phyloP scores from a whole-genome alignment of 2,113 vertebrate species.

The Cnemophilus loriae region DNA sequence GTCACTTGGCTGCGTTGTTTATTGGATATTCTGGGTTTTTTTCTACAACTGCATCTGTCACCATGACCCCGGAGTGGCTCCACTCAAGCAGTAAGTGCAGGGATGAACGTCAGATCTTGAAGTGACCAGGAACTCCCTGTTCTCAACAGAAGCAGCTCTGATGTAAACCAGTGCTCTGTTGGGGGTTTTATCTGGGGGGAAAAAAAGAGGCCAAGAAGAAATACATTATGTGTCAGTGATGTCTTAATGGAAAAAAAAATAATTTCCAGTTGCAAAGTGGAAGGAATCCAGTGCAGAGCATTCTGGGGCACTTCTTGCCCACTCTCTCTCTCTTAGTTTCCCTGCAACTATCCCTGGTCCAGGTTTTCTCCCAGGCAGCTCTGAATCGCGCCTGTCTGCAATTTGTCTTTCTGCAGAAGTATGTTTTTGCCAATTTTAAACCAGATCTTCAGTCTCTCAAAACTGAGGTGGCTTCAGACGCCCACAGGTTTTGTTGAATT shows the following conservation, averaged over 20 bases:
- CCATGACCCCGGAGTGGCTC: fast-evolving
- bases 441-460: background rate
- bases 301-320: background rate
- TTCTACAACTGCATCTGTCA: background rate
- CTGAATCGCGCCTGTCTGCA: background rate
- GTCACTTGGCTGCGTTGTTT: background rate
- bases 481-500: slow-evolving; percentile 2
- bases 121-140: background rate
- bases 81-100: background rate
- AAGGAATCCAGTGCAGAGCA: background rate
- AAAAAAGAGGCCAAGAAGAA: background rate
- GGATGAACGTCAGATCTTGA: background rate
- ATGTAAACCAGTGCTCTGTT: background rate
- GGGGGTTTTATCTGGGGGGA: fast-evolving
- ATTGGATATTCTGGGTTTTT: background rate
- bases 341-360: background rate
- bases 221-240: background rate
- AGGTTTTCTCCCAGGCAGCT: background rate
- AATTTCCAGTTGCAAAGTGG: background rate
- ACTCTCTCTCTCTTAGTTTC: background rate
- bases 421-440: slow-evolving; percentile 10
- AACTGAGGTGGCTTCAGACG: slow-evolving; percentile 21
- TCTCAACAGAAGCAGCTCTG: background rate
- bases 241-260: background rate
- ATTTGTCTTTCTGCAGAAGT: background rate